Percentiles rank a stretch among this genome's conserved stretches.
Conservation (phyloP, 2,113 vertebrate genomes). For the Illadopsis cleaveri region DNA sequence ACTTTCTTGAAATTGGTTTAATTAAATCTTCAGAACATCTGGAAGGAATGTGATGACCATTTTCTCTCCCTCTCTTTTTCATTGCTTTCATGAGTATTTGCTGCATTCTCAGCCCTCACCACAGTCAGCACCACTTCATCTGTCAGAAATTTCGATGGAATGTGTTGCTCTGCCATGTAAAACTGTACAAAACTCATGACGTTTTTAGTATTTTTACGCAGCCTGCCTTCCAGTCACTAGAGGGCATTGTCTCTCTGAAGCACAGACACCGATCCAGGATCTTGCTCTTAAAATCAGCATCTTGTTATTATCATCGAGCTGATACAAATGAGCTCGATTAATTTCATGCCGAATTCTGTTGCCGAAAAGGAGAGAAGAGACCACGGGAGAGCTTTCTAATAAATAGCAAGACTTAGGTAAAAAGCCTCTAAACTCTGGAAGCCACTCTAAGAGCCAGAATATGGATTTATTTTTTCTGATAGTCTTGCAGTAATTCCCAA, state of each 20-base stretch:
- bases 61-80: neutral
- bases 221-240: neutral
- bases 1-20: neutral
- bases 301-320: neutral
- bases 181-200: neutral
- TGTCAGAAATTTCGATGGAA: neutral
- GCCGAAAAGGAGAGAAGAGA: neutral
- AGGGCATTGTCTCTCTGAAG: constrained; percentile 14
- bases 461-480: constrained; percentile 1
- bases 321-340: neutral
- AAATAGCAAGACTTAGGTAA: neutral
- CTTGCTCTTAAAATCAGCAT: neutral
- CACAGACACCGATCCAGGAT: rapidly evolving
- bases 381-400: neutral
- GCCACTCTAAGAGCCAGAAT: neutral
- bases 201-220: neutral
- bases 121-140: neutral
- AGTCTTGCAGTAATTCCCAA: neutral
- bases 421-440: neutral
- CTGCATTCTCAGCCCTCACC: neutral
- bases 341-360: neutral
- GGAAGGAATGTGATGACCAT: neutral
- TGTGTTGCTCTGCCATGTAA: neutral
- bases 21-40: neutral
- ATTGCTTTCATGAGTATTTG: neutral